Evolutionary conservation across 2,888 invertebrate species (phyloP), one percentile per base, ranked within the genome.

Genomic region (Dione vanillae): DNA sequence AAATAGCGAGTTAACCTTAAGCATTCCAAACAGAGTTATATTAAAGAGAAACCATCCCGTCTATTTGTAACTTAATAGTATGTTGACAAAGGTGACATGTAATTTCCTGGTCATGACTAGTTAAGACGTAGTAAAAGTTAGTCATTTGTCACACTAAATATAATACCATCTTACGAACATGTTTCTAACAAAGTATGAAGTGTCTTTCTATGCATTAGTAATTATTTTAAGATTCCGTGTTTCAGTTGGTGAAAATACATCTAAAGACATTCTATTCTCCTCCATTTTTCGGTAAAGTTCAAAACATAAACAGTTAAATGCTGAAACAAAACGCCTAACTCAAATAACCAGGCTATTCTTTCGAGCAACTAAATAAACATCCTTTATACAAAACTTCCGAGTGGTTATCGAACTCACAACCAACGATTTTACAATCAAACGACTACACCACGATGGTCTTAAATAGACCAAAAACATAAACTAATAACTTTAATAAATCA

Each of bases 31-130:
- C 37, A 37, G 6, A 56, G 56, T 12, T 16, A 11, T 16, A 56
- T 40, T 56, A 40, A 56, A 56, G 37, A 37, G 54, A 35, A 37
- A 37, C 52, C 37, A 54, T 54, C 35, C 37, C 37, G n/a, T 8
- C 52, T 35, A n/a, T 35, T 35, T 35, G 35, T 16, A n/a, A 14
- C 35, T 35, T 56, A 16, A 11, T 16, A 56, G 37, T 37, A 56
- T 37, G 56, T 40, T 40, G 10, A 56, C 37, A 56, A 56, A 16
- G 61, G 45, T 27, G n/a, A 61, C 27, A 61, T 10, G 27, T 8
- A 35, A 45, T 61, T 61, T 61, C 61, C 61, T 45, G 61, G 27
- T 45, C 11, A 35, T 27, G 16, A 61, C 16, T 56, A 16, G 37
- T 61, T 27, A 11, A 2, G 11, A 16, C 61, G 43, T 45, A 61